These are phyloP conservation scores for Cotesia chilonis DNA, from an alignment of 1,140 invertebrate species.

Conservation along the genomic window DNA sequence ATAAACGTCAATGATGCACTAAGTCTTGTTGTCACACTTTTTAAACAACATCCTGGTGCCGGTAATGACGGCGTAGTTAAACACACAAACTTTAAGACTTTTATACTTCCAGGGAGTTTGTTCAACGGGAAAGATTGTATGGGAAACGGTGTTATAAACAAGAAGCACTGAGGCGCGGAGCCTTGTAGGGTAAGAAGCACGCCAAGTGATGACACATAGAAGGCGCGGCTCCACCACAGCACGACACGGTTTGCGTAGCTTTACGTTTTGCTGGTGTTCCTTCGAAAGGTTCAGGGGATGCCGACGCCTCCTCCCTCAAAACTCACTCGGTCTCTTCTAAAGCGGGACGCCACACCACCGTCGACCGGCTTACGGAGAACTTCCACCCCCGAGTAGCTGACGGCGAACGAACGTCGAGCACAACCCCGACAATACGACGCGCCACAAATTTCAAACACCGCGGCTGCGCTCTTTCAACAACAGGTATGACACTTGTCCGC, in stretches of 20 bases:
- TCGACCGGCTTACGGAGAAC: slow-evolving; percentile 51
- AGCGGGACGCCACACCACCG: too few relatives aligned
- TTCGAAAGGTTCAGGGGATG: slow-evolving; percentile 36
- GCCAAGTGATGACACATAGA: too few relatives aligned
- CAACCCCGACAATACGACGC: slow-evolving; percentile 47
- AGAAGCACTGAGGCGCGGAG: too few relatives aligned
- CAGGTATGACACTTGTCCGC: slow-evolving; percentile 25
- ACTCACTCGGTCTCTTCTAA: slow-evolving; percentile 27
- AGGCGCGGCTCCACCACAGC: background rate
- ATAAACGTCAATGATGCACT: too few relatives aligned
- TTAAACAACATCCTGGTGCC: background rate
- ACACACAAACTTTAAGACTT: too few relatives aligned
- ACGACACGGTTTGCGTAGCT: slow-evolving; percentile 25
- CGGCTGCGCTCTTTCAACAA: slow-evolving; percentile 4
- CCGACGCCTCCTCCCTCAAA: slow-evolving; percentile 50
- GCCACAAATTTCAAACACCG: slow-evolving; percentile 58
- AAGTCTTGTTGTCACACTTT: background rate
- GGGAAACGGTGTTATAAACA: too few relatives aligned
- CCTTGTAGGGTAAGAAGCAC: too few relatives aligned
- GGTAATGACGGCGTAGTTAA: background rate
- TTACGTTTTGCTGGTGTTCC: slow-evolving; percentile 31
- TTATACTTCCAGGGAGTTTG: too few relatives aligned
- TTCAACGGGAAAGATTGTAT: too few relatives aligned
- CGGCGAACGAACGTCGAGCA: slow-evolving; percentile 49
- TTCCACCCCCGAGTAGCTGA: slow-evolving; percentile 54